Percentiles rank a stretch among this genome's conserved stretches.
Conservation (phyloP, 2,888 invertebrate genomes). For the Strigamia transsilvanica region DNA sequence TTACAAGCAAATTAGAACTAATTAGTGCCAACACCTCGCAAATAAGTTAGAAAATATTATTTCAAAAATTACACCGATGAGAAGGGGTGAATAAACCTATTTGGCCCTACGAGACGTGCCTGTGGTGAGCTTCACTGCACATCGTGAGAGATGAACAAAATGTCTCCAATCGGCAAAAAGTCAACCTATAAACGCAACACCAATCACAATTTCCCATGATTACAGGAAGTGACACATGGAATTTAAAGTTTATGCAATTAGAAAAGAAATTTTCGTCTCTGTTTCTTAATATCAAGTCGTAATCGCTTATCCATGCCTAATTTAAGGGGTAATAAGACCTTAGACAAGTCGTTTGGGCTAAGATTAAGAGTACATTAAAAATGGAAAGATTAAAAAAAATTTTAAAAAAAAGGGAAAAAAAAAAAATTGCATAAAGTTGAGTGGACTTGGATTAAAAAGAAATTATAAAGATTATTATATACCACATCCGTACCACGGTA, state of each 20-base stretch:
- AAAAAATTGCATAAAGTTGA: neutral
- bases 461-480: constrained; percentile 2
- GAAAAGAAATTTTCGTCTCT: neutral
- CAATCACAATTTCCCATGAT: constrained; percentile 8
- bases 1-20: constrained; percentile 5
- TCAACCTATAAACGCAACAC: constrained; percentile 11
- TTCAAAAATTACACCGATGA: neutral
- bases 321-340: constrained; percentile 4
- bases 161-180: constrained; percentile 22
- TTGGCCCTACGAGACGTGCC: neutral
- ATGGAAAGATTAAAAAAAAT: neutral
- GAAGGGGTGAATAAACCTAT: constrained; percentile 8
- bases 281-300: neutral
- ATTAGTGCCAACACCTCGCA: constrained; percentile 28
- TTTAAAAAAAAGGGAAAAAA: no score
- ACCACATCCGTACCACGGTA: constrained; percentile 7
- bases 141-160: constrained; percentile 28
- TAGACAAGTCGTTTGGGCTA: constrained; percentile 1
- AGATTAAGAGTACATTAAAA: neutral
- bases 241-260: neutral
- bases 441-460: neutral
- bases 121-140: constrained; percentile 19
- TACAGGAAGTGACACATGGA: constrained; percentile 21
- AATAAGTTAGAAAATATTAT: neutral
- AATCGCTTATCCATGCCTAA: constrained; percentile 3